A percentile compares a stretch with the other conserved stretches of the same genome.
Evolutionary conservation across 2,797 vertebrate genomes (phyloP).

Genomic region (Allobates femoralis): DNA sequence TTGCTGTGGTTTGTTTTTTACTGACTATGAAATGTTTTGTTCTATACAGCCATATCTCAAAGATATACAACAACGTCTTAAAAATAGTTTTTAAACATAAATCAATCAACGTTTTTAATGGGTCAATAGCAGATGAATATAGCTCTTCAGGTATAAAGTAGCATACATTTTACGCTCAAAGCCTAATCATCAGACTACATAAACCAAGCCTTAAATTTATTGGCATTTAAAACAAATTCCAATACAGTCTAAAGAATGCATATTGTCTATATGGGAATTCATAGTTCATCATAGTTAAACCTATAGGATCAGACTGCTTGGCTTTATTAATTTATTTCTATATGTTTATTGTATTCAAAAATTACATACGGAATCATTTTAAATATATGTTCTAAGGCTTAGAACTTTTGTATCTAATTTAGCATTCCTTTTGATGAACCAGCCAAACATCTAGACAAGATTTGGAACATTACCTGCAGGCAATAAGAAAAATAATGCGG

Average conservation of each 20-base stretch:
- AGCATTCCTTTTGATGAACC: background rate
- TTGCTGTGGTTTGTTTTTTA: too few species aligned
- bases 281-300: background rate
- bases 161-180: too few species aligned
- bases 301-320: background rate
- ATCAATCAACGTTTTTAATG: too few species aligned
- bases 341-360: background rate
- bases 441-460: conserved; percentile 13
- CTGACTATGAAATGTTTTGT: too few species aligned
- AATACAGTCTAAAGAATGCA: background rate
- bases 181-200: too few species aligned
- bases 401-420: background rate
- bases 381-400: background rate
- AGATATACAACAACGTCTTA: too few species aligned
- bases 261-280: background rate
- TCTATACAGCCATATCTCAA: too few species aligned
- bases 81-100: too few species aligned
- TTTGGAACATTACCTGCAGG: conserved; percentile 11
- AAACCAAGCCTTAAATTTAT: background rate
- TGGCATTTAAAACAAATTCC: background rate
- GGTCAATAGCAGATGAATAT: too few species aligned
- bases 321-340: background rate
- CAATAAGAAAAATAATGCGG: background rate
- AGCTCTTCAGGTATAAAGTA: too few species aligned
- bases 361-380: background rate